These are phyloP conservation scores for Meloidogyne exigua DNA, from an alignment of 1,140 invertebrate species.

Conservation along the genomic window DNA sequence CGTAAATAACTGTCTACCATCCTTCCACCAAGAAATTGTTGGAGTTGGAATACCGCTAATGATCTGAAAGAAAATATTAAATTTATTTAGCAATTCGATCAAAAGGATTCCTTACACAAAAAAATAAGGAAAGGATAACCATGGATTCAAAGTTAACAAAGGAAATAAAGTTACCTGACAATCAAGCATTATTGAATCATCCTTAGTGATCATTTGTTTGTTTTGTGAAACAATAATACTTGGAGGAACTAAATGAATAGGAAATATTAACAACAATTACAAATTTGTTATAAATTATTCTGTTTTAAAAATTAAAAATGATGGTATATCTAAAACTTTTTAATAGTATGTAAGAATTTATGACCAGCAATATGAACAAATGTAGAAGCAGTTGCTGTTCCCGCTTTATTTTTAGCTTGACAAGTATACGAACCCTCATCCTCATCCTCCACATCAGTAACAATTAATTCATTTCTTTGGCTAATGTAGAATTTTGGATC, in stretches of 20 bases:
- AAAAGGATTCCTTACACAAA: too few relatives aligned
- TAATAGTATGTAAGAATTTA: too few relatives aligned
- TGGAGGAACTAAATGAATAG: constrained; percentile 63
- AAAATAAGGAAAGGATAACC: too few relatives aligned
- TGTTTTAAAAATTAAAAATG: too few relatives aligned
- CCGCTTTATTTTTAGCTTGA: constrained; percentile 67
- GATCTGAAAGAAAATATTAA: constrained; percentile 2
- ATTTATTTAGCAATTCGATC: neutral
- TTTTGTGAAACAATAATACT: constrained; percentile 62
- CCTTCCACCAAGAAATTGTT: constrained; percentile 65
- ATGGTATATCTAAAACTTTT: too few relatives aligned
- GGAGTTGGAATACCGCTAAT: constrained; percentile 64
- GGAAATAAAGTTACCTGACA: constrained; percentile 47
- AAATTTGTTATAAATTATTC: too few relatives aligned
- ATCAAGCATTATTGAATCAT: constrained; percentile 51
- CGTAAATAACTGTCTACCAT: constrained; percentile 55
- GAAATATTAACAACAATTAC: constrained; percentile 23
- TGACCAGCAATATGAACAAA: constrained; percentile 47
- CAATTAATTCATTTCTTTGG: constrained; percentile 57
- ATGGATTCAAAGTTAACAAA: too few relatives aligned
- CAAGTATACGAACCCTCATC: constrained; percentile 68
- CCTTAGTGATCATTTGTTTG: constrained; percentile 61
- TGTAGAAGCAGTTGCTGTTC: constrained; percentile 58
- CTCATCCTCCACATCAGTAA: constrained; percentile 53
- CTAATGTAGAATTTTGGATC: constrained; percentile 52